Evolutionary conservation across 2,113 vertebrate genomes (phyloP).

Genomic region (Paedocypris sp.): DNA sequence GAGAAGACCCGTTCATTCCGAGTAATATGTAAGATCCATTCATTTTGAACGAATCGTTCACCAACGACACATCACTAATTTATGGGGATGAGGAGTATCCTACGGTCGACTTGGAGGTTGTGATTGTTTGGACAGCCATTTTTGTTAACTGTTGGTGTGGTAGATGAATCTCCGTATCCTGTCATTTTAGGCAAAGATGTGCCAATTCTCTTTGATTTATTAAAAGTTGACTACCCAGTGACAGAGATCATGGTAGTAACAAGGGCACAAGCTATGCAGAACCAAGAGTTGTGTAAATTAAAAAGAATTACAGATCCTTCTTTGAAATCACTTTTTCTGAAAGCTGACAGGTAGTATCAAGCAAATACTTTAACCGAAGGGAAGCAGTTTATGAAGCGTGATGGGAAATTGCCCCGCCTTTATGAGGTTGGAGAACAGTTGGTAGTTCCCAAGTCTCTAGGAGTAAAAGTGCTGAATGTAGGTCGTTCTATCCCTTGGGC

Average conservation of each 20-base stretch:
- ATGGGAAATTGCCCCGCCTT: no score
- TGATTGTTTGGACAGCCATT: no score
- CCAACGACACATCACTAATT: no score
- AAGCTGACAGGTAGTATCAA: background rate
- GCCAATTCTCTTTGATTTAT: background rate
- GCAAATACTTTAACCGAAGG: background rate
- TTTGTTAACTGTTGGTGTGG: background rate
- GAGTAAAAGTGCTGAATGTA: background rate
- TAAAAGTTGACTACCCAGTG: background rate
- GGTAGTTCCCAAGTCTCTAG: background rate
- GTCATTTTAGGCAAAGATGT: conserved; percentile 16
- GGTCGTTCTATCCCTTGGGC: background rate
- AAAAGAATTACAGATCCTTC: background rate
- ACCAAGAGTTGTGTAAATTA: background rate
- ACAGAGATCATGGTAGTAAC: background rate
- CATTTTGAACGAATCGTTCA: no score
- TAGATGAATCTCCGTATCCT: background rate
- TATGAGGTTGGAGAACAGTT: background rate
- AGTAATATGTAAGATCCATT: no score
- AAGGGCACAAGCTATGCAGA: background rate
- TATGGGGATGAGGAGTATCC: no score
- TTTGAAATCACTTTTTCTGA: background rate
- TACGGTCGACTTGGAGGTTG: no score
- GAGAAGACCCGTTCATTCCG: no score
- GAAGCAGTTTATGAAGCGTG: background rate